Base-by-base conservation (phyloP, 30 jellyfish, hydroid and myxozoan genomes). In the Turritopsis rubra region DNA sequence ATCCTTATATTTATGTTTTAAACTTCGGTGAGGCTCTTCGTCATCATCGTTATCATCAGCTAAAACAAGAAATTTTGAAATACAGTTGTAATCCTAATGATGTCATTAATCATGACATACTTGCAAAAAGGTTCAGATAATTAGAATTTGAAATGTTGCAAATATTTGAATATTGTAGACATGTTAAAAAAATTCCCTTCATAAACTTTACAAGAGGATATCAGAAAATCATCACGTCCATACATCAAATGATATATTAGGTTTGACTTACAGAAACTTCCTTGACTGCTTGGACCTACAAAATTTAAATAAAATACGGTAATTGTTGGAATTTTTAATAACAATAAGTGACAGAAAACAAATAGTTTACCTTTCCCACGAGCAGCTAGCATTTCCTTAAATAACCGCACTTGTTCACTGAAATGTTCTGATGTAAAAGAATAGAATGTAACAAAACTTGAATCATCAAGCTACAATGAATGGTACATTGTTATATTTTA, bases 341-440 rank as follows among this genome's bases (percentile, higher is more conserved):
- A n/a, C n/a, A n/a, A n/a, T n/a, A n/a, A n/a, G n/a, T n/a, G n/a
- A n/a, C 21, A 68, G 77, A 7, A 0, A n/a, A 7, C 19, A 68
- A 68, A 23, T 68, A 68, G 28, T n/a, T 27, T 68, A 68, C 77
- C 29, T 65, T 65, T 82, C 41, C 66, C 41, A 65, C 53, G 70
- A 28, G 54, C 28, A 18, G 85, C 85, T 66, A 91, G 20, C 96
- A 91, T 84, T 71, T 91, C 95, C 31, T 91, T 91, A 70, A 91
- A 91, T 88, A 81, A 72, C 60, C 92, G 72, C 16, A 91, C 95
- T 76, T 91, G 97, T 60, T 91, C 96, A 71, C 77, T 89, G 83
- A 91, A 91, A 21, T 52, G 79, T 28, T 71, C 88, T 82, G 31
- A n/a, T 26, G 21, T 21, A 22, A 60, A 65, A 16, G 21, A 1